Conservation (phyloP, 2,888 invertebrate species). For the Polia nebulosa region DNA sequence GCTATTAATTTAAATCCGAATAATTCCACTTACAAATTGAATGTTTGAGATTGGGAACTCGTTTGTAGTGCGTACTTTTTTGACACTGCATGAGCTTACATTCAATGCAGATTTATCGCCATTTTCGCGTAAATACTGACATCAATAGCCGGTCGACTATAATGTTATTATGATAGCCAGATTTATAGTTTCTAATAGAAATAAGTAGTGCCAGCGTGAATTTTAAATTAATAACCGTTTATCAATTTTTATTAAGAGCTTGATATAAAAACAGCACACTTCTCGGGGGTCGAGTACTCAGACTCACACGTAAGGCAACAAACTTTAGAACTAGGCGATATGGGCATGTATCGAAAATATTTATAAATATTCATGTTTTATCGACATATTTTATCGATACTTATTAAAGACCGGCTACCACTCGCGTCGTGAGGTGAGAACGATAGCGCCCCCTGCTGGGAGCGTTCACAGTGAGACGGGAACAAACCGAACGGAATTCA, state of each 20-base stretch:
- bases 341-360: slow-evolving; percentile 86
- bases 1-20: slow-evolving; percentile 85
- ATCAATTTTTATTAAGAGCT: slow-evolving; percentile 63
- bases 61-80: slow-evolving; percentile 77
- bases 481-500: slow-evolving; percentile 89
- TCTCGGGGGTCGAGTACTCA: slow-evolving; percentile 49
- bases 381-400: slow-evolving; percentile 90
- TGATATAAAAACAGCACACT: slow-evolving; percentile 42
- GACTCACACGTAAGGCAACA: slow-evolving; percentile 44
- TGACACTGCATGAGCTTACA: slow-evolving; percentile 74
- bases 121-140: slow-evolving; percentile 76
- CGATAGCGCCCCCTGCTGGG: slow-evolving; percentile 90
- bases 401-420: slow-evolving; percentile 91
- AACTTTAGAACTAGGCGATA: slow-evolving; percentile 66
- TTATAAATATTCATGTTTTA: slow-evolving; percentile 90
- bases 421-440: slow-evolving; percentile 91
- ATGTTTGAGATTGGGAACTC: slow-evolving; percentile 80
- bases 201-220: slow-evolving; percentile 59
- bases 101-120: slow-evolving; percentile 81
- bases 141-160: slow-evolving; percentile 75
- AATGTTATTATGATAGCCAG: slow-evolving; percentile 73
- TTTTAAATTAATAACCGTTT: slow-evolving; percentile 55
- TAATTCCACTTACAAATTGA: slow-evolving; percentile 84
- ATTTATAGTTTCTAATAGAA: slow-evolving; percentile 72
- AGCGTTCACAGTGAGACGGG: slow-evolving; percentile 86